Evolutionary conservation across 2,797 vertebrate species (phyloP), one percentile per base, ranked within the genome.

Genomic region (Rousettus madagascariensis): DNA sequence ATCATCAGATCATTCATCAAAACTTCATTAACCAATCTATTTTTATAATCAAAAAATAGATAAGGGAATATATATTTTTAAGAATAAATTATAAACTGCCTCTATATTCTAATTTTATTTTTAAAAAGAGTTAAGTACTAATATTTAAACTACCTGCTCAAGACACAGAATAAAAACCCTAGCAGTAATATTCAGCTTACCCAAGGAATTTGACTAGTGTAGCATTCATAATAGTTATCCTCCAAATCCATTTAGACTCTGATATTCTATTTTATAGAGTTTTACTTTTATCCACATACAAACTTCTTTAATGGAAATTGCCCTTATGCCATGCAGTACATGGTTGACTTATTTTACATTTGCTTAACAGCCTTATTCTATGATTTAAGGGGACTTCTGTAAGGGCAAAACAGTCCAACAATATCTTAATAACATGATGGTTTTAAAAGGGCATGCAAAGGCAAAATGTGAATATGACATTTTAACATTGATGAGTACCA

Each of bases 261-360:
- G 41, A 1, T 30, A 59, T 87, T 97, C 91, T 63, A 94, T 97
- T 98, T 95, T 96, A 92, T 59, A 91, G 63, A 83, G 19, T 96
- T 98, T 94, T 77, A 77, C 65, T 97, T 98, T 97, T 96, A 95
- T 95, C 59, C 84, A 49, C 91, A 94, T 94, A 87, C 86, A 96
- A 97, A 96, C 38, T 95, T 95, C 59, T 95, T 96, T 95, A 96
- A 97, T 94, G 77, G 89, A 97, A 98, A 97, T 96, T 97, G 69
- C 92, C 94, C 75, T 68, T 93, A 90, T 96, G 80, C 65, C 53
- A 57, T 95, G 71, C 4, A 86, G 8, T 66, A 2, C 3, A 43
- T 57, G 83, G 63, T 92, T 98, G 86, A 97, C 93, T 98, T 98
- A 94, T 91, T 98, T 97, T 98, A 92, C 83, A 96, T 97, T 98